Percentiles rank a stretch among this genome's conserved stretches.
Conservation (phyloP, 1,140 invertebrate genomes). For the Drosophila yakuba region DNA sequence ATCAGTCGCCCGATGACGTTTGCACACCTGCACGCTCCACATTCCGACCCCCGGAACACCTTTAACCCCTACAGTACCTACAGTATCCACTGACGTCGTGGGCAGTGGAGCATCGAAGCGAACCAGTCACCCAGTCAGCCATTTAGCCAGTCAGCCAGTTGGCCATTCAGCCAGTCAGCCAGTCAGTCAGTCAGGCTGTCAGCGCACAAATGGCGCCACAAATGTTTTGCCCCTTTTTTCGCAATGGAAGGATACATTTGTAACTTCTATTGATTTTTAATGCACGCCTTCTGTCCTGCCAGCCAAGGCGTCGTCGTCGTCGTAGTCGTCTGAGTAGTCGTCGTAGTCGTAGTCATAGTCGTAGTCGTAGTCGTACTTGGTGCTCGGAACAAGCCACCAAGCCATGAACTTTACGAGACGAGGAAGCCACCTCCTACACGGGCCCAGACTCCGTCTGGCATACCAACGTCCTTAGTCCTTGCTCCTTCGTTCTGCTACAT, state of each 20-base stretch:
- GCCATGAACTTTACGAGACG: constrained; percentile 48
- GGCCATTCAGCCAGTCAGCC: neutral
- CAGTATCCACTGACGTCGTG: constrained; percentile 3
- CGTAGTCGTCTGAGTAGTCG: neutral
- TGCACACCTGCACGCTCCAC: constrained; percentile 11
- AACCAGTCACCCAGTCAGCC: neutral
- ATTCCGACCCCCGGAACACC: constrained; percentile 3
- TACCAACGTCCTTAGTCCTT: constrained; percentile 7
- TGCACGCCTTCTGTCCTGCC: constrained; percentile 53
- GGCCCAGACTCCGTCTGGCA: constrained; percentile 9
- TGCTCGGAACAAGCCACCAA: constrained; percentile 41
- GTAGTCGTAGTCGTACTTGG: constrained; percentile 8
- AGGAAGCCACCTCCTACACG: constrained; percentile 33
- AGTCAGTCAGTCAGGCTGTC: constrained; percentile 40
- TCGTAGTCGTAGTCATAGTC: too few species aligned
- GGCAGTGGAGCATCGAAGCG: constrained; percentile 24
- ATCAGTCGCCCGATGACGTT: constrained; percentile 9
- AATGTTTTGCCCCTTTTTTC: constrained; percentile 50
- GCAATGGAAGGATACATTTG: constrained; percentile 72
- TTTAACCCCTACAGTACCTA: neutral
- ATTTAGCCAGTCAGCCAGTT: neutral
- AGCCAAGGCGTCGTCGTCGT: constrained; percentile 44
- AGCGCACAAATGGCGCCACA: constrained; percentile 53
- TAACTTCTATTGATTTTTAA: constrained; percentile 80
- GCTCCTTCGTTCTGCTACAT: neutral